Evolutionary conservation across 2,797 vertebrate genomes (phyloP).

Genomic region (Phoxinus dragarum): DNA sequence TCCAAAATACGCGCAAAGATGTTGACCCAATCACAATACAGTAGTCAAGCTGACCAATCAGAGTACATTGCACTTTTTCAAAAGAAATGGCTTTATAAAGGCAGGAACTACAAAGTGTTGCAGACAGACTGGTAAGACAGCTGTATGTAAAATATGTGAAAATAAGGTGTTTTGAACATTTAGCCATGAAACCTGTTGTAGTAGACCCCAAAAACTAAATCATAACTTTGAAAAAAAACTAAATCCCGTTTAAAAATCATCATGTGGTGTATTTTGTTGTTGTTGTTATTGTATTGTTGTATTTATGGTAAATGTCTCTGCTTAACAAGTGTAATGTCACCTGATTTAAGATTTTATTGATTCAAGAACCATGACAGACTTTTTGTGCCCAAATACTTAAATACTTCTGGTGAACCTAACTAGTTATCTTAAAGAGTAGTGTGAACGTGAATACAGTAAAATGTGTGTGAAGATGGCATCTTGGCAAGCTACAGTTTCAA

Average conservation of each 20-base stretch:
- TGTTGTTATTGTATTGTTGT: too few relatives aligned
- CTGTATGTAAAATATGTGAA: neutral
- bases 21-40: neutral
- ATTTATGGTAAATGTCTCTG: neutral
- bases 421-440: neutral
- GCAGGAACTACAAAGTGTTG: neutral
- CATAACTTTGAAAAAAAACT: too few relatives aligned
- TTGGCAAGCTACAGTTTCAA: conserved; percentile 9
- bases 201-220: neutral
- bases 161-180: neutral
- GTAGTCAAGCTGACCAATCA: neutral
- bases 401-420: neutral
- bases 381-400: too few relatives aligned
- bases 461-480: neutral
- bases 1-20: too few relatives aligned
- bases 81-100: neutral
- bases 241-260: too few relatives aligned
- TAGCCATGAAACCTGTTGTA: neutral
- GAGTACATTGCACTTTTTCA: neutral
- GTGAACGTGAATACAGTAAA: neutral
- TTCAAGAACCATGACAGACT: neutral
- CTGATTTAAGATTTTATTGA: neutral
- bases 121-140: neutral
- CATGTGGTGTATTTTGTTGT: too few relatives aligned
- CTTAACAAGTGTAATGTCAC: neutral